Evolutionary conservation across 2,113 vertebrate genomes (phyloP).

Genomic region (Trachemys scripta): DNA sequence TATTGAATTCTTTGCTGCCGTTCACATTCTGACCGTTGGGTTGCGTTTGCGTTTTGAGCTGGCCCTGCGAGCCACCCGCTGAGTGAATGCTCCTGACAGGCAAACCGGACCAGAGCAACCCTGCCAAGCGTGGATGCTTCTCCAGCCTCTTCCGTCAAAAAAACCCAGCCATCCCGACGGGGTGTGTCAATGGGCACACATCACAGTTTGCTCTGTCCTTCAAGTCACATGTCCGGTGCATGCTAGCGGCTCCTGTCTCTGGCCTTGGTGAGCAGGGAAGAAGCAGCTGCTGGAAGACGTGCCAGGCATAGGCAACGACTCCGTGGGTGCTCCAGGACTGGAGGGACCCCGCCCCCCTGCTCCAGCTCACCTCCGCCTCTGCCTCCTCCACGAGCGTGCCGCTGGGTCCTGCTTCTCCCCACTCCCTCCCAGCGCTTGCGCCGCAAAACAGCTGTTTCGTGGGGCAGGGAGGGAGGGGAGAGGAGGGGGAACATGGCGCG

Average conservation of each 20-base stretch:
- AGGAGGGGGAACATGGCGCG: no score
- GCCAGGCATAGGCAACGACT: no score
- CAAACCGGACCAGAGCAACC: neutral
- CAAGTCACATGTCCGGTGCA: neutral
- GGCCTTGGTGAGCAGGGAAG: neutral
- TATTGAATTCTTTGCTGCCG: neutral
- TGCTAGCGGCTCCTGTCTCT: no score
- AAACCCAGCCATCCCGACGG: neutral
- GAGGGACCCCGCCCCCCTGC: no score
- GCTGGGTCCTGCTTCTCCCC: no score
- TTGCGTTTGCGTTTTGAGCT: neutral
- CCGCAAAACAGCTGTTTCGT: no score
- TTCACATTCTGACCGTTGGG: neutral
- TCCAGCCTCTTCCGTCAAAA: neutral
- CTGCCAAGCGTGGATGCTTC: neutral
- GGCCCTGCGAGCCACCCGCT: neutral
- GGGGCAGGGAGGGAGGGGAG: no score
- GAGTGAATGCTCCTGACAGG: neutral
- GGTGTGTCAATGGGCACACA: no score
- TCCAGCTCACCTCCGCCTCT: no score
- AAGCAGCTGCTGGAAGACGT: neutral
- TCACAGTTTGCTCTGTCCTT: neutral
- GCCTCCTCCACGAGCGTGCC: no score
- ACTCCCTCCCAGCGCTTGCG: no score
- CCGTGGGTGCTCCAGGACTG: no score